Evolutionary conservation across 2,888 invertebrate species (phyloP), one percentile per base, ranked within the genome.

Genomic region (Drosophila diplacantha): DNA sequence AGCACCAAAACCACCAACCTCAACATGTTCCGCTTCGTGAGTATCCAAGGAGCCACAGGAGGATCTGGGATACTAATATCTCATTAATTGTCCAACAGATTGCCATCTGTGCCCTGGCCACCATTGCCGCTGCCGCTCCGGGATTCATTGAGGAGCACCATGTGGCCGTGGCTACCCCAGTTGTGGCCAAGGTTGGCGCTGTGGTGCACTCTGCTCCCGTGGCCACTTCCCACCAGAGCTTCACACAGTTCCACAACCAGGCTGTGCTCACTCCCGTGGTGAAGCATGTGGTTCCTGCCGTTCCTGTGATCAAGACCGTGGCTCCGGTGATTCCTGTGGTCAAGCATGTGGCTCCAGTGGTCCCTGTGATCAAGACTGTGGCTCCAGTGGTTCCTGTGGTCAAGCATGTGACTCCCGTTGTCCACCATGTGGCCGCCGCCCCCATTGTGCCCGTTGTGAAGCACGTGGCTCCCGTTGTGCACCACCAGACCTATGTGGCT

Each of bases 141-240:
- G 83, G 85, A 12, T 76, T 78, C 52, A 34, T 86, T 22, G 79
- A 86, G 49, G 67, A 85, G 46, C 85, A 87, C 59, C 85, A 86
- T 51, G 78, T 88, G 41, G 81, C 84, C 12, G 66, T 80, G 26
- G 51, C 70, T 4, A 1, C 44, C n/a, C 86, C 87, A 11, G 76
- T 85, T 18, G 73, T 88, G 31, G 79, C 85, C 38, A 86, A 86
- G 54, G 58, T 87, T n/a, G 87, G 85, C 34, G 70, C 78, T 26
- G 75, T 85, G 16, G 84, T 87, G 2, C 85, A 87, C 54, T 76
- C 81, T 29, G 89, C 89, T 77, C 90, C 69, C 18, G 68, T 85
- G 8, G 87, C 91, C 4, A 89, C 90, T 0, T 91, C 91, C 12
- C 91, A 91, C 61, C 91, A 91, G 75, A 90, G 90, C 52, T 89